phyloP scores from a whole-genome alignment of 2,113 vertebrate genomes.

The Piprites chloris region DNA sequence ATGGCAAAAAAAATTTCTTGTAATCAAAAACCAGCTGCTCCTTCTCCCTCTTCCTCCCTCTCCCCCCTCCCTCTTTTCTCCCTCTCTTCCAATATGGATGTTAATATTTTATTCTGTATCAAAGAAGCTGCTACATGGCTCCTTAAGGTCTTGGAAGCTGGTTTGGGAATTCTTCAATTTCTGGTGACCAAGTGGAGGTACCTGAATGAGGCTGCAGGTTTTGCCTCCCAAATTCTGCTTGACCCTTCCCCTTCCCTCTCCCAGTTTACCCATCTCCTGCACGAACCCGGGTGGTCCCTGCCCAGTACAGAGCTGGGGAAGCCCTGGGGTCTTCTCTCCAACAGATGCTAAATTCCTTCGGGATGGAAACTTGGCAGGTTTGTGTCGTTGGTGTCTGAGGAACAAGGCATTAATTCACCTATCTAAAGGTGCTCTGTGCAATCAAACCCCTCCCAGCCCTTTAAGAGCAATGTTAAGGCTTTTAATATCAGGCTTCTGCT shows the following conservation, averaged over 20 bases:
- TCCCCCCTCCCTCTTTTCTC: not conserved
- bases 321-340: not conserved
- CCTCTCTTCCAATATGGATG: not conserved
- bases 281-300: not conserved
- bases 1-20: not conserved
- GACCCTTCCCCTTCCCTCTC: not conserved
- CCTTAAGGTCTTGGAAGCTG: not conserved
- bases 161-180: not conserved
- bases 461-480: not conserved
- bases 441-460: not conserved
- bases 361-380: not conserved
- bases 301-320: fast-evolving
- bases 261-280: not conserved
- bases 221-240: not conserved
- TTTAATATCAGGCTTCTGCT: not conserved
- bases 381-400: not conserved
- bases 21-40: not conserved
- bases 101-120: not conserved
- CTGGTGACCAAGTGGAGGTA: not conserved
- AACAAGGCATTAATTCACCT: not conserved
- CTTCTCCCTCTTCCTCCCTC: not conserved
- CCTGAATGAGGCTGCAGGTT: not conserved
- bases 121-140: fast-evolving
- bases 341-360: not conserved
- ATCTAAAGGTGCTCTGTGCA: conserved; percentile 20